Conservation (phyloP, 2,113 vertebrate genomes). For the Thunnus maccoyii region DNA sequence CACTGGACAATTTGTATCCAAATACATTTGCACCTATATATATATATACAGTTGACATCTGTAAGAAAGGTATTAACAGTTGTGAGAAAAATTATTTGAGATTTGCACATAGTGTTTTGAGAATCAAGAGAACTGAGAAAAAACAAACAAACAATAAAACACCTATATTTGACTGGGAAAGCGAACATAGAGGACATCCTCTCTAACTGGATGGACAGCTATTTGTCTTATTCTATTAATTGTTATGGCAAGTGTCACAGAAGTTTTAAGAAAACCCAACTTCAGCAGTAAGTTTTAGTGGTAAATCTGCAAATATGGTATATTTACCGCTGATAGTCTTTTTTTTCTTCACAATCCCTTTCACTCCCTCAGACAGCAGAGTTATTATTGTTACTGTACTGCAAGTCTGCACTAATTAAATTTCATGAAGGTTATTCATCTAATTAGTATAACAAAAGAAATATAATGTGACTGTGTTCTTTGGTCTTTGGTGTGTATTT, state of each 20-base stretch:
- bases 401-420: conserved; percentile 31
- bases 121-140: no score
- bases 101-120: no score
- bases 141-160: no score
- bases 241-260: neutral
- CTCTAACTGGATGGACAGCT: neutral
- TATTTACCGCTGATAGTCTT: neutral
- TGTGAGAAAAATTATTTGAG: no score
- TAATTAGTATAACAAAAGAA: conserved; percentile 40
- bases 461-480: conserved; percentile 1
- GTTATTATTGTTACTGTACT: conserved; percentile 23
- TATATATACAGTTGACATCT: no score
- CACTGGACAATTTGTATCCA: no score
- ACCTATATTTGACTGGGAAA: neutral
- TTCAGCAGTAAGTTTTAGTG: neutral
- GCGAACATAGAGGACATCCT: neutral
- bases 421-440: conserved; percentile 49
- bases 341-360: neutral
- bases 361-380: neutral
- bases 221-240: neutral
- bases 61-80: no score
- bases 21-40: no score
- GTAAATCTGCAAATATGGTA: conserved; percentile 10
- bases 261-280: neutral
- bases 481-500: neutral